Evolutionary conservation across 2,113 vertebrate genomes (phyloP).

Genomic region (Trachemys scripta): DNA sequence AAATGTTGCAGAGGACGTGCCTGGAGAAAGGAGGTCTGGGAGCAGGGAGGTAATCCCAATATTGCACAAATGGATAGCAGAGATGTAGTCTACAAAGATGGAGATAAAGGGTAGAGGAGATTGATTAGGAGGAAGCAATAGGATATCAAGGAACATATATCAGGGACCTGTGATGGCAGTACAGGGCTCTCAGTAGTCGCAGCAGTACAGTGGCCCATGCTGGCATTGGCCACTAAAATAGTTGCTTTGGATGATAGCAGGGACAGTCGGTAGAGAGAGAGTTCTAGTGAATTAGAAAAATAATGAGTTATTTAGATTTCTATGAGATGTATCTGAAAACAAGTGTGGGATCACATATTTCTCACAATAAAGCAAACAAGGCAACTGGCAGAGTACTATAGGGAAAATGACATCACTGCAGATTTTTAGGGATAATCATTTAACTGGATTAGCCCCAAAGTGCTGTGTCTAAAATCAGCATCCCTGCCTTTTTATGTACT

Average conservation of each 20-base stretch:
- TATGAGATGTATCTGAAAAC: conserved; percentile 40
- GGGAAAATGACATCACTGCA: conserved; percentile 90
- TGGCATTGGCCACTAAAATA: not conserved
- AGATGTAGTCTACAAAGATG: not conserved
- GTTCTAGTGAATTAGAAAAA: conserved; percentile 24
- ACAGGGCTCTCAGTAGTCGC: not conserved
- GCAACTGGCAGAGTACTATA: conserved; percentile 84
- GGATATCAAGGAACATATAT: not conserved
- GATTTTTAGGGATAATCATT: conserved; percentile 91
- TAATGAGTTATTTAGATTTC: conserved; percentile 60
- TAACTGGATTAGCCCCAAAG: conserved; percentile 92
- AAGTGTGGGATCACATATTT: conserved; percentile 64
- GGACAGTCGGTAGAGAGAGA: not conserved
- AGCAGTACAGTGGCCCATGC: not conserved
- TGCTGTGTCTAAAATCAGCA: conserved; percentile 91
- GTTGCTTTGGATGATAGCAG: not conserved
- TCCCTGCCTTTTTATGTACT: conserved; percentile 92
- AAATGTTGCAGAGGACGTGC: not conserved
- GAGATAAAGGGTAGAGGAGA: not conserved
- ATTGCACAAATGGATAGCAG: not conserved
- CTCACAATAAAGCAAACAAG: conserved; percentile 85
- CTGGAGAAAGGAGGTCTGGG: not conserved
- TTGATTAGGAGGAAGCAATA: not conserved
- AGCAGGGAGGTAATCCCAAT: not conserved
- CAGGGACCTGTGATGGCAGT: accelerated